Base-by-base conservation (phyloP, 2,113 vertebrate genomes). In the Smithornis capensis region DNA sequence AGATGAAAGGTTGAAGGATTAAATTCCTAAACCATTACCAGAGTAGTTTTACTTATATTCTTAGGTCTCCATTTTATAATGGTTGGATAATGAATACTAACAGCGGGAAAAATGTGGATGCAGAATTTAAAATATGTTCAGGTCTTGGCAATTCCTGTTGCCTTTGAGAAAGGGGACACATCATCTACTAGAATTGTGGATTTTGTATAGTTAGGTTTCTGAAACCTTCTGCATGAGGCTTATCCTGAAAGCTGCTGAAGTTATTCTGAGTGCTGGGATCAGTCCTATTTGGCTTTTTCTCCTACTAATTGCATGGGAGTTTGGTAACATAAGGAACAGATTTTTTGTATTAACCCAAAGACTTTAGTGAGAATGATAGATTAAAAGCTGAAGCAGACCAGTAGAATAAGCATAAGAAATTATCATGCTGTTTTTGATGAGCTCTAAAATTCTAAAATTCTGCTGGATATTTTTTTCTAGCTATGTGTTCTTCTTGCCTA, bases 1-100 rank as follows among this genome's bases (percentile, higher is more conserved):
- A 83, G 70, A 92, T 89, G 89, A 97, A 92, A 95, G 50, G 35
- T 65, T 73, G 70, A 59, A 87, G 63, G 55, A 94, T 86, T 86
- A 70, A 74, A 83, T 80, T 85, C 70, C 71, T 88, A 77, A 90
- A 74, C 40, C 45, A 23, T 89, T 82, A 80, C 37, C 42, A 80
- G 64, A n/a, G 22, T 28, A 92, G 31, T 78, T 91, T 89, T 90
- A 83, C 82, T 89, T 92, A 59, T 87, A 17, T 57, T 27, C 31
- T 57, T 82, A 49, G 6, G 21, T 31, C n/a, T 80, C 44, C 8
- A 33, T 82, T 80, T 88, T 12, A 8, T 87, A 73, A 35, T 21
- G 63, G 47, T 65, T 70, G 84, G 35, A 60, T 68, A 55, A 59
- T 68, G 89, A 73, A 78, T 89, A 57, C 33, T 65, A 50, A 82